Evolutionary conservation across 2,797 vertebrate genomes (phyloP).

Genomic region (Lacerta bilineata): DNA sequence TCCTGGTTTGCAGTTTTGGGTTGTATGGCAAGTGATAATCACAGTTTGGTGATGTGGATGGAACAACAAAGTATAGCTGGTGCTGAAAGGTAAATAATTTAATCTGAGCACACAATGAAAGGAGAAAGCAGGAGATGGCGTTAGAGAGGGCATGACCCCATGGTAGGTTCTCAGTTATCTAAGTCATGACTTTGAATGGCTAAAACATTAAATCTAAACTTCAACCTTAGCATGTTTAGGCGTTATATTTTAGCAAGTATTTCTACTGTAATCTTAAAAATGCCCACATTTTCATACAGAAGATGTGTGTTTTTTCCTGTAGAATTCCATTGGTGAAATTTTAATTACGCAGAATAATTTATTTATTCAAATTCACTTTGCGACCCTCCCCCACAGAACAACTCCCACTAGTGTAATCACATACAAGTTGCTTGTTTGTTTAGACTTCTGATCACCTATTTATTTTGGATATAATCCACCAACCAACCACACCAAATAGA

Average conservation of each 20-base stretch:
- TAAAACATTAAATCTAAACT: neutral
- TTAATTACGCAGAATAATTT: neutral
- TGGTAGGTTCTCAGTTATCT: neutral
- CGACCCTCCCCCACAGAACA: neutral
- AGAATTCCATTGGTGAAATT: neutral
- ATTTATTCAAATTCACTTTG: neutral
- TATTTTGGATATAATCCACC: neutral
- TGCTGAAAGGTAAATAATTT: neutral
- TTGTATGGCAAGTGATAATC: neutral
- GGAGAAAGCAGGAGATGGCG: neutral
- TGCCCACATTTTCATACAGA: conserved; percentile 38
- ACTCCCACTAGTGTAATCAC: neutral
- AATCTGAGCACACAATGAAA: neutral
- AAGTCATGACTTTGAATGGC: neutral
- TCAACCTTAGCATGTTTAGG: neutral
- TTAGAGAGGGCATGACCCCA: neutral
- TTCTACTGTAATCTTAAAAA: conserved; percentile 7
- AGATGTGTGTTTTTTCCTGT: conserved; percentile 2
- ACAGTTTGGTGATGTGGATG: neutral
- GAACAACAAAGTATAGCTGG: neutral
- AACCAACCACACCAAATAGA: neutral
- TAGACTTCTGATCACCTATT: neutral
- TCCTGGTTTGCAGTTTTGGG: neutral
- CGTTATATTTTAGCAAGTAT: conserved; percentile 33
- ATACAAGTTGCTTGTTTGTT: neutral